Percentiles rank a stretch among this genome's conserved stretches.
Evolutionary conservation across 2,888 invertebrate species (phyloP).

Genomic region (Epinotia brunnichana): DNA sequence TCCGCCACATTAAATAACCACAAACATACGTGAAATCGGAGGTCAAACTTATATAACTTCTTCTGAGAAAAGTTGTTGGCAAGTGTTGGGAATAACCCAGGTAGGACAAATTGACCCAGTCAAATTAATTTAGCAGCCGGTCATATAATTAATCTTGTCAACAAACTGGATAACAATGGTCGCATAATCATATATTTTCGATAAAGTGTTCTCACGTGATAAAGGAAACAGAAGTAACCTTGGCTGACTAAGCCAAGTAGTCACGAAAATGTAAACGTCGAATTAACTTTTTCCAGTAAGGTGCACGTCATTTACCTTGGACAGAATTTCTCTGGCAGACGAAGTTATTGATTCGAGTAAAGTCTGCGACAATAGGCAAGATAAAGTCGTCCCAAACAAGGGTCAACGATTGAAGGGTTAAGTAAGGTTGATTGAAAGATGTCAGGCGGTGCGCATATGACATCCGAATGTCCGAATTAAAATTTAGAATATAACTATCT

Average conservation of each 20-base stretch:
- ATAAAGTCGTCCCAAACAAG: not conserved
- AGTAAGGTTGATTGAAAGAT: not conserved
- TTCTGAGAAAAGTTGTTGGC: too few species aligned
- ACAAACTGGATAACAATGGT: not conserved
- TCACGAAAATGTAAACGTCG: too few species aligned
- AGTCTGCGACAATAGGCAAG: not conserved
- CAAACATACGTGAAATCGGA: not conserved
- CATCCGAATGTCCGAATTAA: too few species aligned
- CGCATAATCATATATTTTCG: not conserved
- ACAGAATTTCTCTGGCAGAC: conserved; percentile 1
- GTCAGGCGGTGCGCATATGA: not conserved
- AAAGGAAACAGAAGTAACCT: not conserved
- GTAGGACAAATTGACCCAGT: not conserved
- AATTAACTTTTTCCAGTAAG: not conserved
- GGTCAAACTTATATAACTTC: not conserved
- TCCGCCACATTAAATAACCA: too few species aligned
- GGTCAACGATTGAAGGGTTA: conserved; percentile 3
- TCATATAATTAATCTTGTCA: not conserved
- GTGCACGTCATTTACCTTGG: conserved; percentile 1
- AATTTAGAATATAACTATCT: not conserved
- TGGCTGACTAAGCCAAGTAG: too few species aligned
- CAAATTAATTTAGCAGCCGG: not conserved
- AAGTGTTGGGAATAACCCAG: not conserved
- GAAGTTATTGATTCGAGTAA: conserved; percentile 13
- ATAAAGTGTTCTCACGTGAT: conserved; percentile 2